Conservation (phyloP, 2,113 vertebrate species). For the Zosterops lateralis region DNA sequence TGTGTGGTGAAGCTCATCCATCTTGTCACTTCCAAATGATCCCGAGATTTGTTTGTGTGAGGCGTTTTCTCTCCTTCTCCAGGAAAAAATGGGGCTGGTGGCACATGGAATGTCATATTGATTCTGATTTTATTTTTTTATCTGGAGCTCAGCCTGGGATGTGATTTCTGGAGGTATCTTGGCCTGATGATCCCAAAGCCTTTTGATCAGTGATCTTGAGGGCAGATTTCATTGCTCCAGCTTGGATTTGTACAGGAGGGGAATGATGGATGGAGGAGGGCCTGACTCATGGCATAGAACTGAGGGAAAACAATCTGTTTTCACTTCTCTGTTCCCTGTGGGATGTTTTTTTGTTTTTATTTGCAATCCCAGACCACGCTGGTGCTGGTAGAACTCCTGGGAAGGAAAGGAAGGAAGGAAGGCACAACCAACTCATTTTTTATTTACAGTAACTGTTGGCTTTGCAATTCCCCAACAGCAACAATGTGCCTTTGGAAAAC, state of each 20-base stretch:
- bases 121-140: background rate
- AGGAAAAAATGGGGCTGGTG: background rate
- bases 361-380: background rate
- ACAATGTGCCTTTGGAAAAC: background rate
- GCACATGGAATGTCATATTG: background rate
- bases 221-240: background rate
- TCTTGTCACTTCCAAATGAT: background rate
- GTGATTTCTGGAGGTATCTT: background rate
- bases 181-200: background rate
- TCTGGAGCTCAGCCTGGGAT: background rate
- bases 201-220: background rate
- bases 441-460: background rate
- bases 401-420: background rate
- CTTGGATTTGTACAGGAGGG: background rate
- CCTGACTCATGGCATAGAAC: background rate
- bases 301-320: background rate
- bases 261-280: background rate
- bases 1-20: conserved; percentile 5
- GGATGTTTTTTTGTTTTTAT: background rate
- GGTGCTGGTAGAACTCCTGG: background rate
- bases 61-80: background rate
- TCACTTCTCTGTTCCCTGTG: rapidly evolving
- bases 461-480: background rate
- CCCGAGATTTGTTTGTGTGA: background rate
- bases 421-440: background rate